Percentiles rank a stretch among this genome's conserved stretches.
Evolutionary conservation across 1,140 invertebrate species (phyloP).

Genomic region (Delia radicum): DNA sequence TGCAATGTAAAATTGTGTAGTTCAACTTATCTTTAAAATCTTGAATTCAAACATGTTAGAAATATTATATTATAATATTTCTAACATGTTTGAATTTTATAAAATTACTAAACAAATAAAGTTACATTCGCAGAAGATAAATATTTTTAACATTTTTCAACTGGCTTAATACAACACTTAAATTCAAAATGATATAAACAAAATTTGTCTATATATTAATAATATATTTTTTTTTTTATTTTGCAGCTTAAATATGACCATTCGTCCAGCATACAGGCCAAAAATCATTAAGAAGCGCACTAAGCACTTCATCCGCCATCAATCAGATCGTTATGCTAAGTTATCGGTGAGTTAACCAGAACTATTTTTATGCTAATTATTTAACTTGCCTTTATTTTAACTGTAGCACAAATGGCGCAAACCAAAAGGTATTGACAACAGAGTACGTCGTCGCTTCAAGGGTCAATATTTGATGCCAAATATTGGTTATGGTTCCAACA

Average conservation of each 20-base stretch:
- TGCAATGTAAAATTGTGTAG: no score
- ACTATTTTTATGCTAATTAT: background rate
- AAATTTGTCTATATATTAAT: background rate
- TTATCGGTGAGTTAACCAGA: constrained; percentile 71
- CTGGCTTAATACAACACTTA: background rate
- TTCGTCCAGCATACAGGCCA: constrained; percentile 83
- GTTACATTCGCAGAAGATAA: no score
- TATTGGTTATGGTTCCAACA: constrained; percentile 97
- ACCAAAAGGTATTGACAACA: constrained; percentile 95
- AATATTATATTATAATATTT: no score
- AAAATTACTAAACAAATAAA: no score
- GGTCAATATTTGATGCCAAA: constrained; percentile 98
- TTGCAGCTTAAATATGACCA: constrained; percentile 69
- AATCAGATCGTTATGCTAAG: constrained; percentile 95
- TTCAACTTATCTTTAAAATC: no score
- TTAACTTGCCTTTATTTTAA: constrained; percentile 1
- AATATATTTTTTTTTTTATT: constrained; percentile 8
- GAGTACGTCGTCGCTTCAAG: constrained; percentile 97
- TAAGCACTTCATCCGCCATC: constrained; percentile 95
- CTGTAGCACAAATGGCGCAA: constrained; percentile 65
- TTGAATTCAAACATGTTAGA: no score
- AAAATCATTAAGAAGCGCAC: constrained; percentile 94
- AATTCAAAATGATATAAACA: background rate
- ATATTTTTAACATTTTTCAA: no score
- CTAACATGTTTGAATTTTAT: no score